Conservation (phyloP, 2,888 invertebrate genomes). For the Limnephilus auricula region DNA sequence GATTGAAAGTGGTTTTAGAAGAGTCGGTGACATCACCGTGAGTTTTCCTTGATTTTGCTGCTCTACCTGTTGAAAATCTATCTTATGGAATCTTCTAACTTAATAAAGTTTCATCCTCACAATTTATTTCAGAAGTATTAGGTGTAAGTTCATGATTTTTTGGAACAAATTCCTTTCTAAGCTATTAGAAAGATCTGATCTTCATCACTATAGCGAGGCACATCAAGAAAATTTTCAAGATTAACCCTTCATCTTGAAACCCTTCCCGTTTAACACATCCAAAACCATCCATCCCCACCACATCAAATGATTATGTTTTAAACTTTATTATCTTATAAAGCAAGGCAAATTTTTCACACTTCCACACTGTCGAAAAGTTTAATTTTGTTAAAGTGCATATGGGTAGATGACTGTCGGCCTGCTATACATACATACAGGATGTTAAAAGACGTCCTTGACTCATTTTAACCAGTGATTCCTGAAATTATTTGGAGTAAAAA, state of each 20-base stretch:
- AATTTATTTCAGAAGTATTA: not conserved
- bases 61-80: not conserved
- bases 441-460: too few relatives aligned
- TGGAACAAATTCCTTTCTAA: not conserved
- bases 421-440: not conserved
- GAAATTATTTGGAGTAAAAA: too few relatives aligned
- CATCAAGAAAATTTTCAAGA: not conserved
- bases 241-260: not conserved
- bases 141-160: not conserved
- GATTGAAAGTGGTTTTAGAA: not conserved
- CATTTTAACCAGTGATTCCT: too few relatives aligned
- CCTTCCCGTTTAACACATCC: not conserved
- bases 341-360: not conserved
- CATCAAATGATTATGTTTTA: not conserved
- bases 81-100: not conserved
- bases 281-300: not conserved
- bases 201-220: not conserved
- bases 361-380: too few relatives aligned
- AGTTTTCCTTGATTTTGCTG: conserved; percentile 4
- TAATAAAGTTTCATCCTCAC: not conserved
- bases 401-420: not conserved
- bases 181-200: not conserved
- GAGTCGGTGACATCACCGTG: not conserved
- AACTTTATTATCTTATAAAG: not conserved
- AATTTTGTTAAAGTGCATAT: not conserved